These are phyloP conservation scores for Aplodontia rufa DNA, from an alignment of 2,113 vertebrate species.

Conservation along the genomic window DNA sequence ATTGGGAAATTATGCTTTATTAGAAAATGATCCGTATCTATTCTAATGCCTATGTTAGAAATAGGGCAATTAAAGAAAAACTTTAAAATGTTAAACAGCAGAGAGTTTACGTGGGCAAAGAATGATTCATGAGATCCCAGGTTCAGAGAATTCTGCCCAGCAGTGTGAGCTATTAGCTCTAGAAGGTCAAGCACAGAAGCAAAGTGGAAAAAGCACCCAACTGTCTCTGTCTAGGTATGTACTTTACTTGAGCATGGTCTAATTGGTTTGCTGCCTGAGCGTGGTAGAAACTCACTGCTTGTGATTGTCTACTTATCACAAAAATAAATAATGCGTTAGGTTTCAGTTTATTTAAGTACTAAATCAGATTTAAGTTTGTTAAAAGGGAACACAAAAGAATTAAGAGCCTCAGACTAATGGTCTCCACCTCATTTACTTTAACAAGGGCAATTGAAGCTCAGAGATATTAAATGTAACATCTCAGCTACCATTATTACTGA, in stretches of 20 bases:
- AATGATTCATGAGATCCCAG: background rate
- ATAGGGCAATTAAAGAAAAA: background rate
- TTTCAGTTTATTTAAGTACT: background rate
- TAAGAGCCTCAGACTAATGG: background rate
- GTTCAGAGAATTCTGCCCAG: background rate
- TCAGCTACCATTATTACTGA: too few species aligned
- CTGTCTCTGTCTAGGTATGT: rapidly evolving
- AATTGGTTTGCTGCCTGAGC: background rate
- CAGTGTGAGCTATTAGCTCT: too few species aligned
- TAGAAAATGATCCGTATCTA: background rate
- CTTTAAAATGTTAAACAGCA: background rate
- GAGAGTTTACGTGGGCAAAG: background rate
- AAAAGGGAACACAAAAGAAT: background rate
- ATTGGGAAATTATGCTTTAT: background rate
- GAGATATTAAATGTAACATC: background rate
- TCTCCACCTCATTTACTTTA: background rate
- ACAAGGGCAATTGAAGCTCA: background rate
- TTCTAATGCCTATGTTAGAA: background rate
- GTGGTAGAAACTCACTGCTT: background rate
- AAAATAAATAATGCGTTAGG: too few species aligned
- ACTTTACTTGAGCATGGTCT: too few species aligned
- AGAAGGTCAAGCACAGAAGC: background rate
- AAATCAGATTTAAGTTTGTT: background rate
- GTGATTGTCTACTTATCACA: background rate
- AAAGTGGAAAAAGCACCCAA: background rate